phyloP scores from a whole-genome alignment of 1,140 invertebrate genomes.

The Dysdera silvatica region DNA sequence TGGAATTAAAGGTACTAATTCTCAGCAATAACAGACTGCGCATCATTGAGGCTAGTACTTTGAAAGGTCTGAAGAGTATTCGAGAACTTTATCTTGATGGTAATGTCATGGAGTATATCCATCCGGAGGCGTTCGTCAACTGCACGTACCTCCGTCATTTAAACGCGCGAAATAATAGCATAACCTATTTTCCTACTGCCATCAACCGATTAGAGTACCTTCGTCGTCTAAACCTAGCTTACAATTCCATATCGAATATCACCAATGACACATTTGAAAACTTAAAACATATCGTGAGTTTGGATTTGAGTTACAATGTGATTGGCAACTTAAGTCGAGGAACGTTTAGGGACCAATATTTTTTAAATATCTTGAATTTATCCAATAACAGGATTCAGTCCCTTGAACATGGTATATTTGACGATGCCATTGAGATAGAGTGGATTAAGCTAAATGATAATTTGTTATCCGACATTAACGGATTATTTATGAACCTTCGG shows the following conservation, averaged over 20 bases:
- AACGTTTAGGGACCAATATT: constrained; percentile 72
- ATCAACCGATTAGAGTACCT: constrained; percentile 52
- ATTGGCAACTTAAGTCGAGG: constrained; percentile 56
- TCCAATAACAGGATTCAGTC: constrained; percentile 78
- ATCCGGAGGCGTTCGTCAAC: constrained; percentile 37
- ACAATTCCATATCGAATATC: constrained; percentile 63
- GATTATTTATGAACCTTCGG: constrained; percentile 70
- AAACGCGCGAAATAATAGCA: constrained; percentile 36
- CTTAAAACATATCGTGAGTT: constrained; percentile 68
- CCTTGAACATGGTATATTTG: constrained; percentile 74
- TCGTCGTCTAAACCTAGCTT: constrained; percentile 70
- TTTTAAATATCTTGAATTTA: constrained; percentile 73
- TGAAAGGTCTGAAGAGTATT: constrained; percentile 73
- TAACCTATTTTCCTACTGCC: constrained; percentile 34
- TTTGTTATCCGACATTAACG: constrained; percentile 70
- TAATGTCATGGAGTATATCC: constrained; percentile 51
- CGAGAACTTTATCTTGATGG: constrained; percentile 75
- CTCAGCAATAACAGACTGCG: constrained; percentile 69
- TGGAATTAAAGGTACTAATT: constrained; percentile 70
- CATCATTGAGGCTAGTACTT: constrained; percentile 66
- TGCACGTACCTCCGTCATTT: constrained; percentile 37
- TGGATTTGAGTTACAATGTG: constrained; percentile 70
- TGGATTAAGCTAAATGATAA: constrained; percentile 80
- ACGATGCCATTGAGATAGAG: constrained; percentile 66
- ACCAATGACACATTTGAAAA: constrained; percentile 25